Percentiles rank a stretch among this genome's conserved stretches.
Conservation (phyloP, 2,888 invertebrate species). For the Anthrax anthrax region DNA sequence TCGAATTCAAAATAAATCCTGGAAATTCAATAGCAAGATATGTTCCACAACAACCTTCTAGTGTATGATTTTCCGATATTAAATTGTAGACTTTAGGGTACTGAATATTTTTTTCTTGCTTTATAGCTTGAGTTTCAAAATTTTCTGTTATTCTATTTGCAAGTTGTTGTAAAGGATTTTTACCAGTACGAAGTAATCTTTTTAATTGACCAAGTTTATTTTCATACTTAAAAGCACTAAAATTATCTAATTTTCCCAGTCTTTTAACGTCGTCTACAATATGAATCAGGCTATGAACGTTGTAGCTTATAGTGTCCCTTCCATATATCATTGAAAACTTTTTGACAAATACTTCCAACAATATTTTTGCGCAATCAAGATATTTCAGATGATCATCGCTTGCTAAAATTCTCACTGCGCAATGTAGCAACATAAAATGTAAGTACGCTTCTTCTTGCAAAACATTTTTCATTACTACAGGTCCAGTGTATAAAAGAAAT, state of each 20-base stretch:
- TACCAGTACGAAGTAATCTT: background rate
- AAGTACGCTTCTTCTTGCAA: background rate
- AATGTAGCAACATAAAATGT: background rate
- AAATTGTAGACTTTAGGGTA: background rate
- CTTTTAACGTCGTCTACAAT: slow-evolving; percentile 18
- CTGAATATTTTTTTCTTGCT: background rate
- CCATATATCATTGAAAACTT: background rate
- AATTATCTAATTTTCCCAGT: slow-evolving; percentile 16
- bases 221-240: background rate
- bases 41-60: background rate
- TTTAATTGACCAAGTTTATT: background rate
- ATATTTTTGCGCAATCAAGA: background rate
- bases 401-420: background rate
- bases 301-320: background rate
- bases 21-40: background rate
- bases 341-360: background rate
- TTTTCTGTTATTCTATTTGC: background rate
- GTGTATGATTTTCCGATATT: background rate
- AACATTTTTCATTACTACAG: slow-evolving; percentile 1
- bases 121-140: background rate
- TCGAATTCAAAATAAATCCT: background rate
- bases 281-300: background rate
- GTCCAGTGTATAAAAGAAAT: slow-evolving; percentile 4
- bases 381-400: background rate
- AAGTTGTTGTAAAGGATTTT: background rate